Evolutionary conservation across 2,888 invertebrate genomes (phyloP).

Genomic region (Elgonia sp.): DNA sequence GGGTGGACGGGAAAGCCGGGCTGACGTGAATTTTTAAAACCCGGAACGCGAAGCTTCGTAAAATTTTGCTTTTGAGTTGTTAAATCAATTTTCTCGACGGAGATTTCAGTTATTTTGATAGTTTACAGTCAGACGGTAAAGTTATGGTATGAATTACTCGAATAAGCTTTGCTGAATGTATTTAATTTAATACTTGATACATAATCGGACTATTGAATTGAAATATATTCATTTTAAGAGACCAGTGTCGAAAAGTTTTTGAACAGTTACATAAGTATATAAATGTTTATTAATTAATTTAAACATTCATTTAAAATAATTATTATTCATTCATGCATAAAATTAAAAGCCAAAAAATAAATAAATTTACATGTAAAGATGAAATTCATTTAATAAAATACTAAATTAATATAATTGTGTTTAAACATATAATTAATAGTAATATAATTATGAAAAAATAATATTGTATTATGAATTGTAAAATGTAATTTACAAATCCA

Average conservation of each 20-base stretch:
- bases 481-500: too few species aligned
- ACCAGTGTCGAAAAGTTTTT: background rate
- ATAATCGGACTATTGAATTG: constrained; percentile 35
- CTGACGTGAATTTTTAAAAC: constrained; percentile 47
- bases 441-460: background rate
- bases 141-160: constrained; percentile 28
- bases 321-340: too few species aligned
- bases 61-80: constrained; percentile 54
- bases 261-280: background rate
- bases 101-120: constrained; percentile 45
- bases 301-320: too few species aligned
- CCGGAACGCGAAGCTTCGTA: background rate
- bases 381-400: too few species aligned
- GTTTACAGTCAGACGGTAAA: constrained; percentile 27
- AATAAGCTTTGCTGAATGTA: constrained; percentile 22
- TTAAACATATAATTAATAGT: background rate
- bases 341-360: too few species aligned
- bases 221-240: constrained; percentile 1
- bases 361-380: too few species aligned
- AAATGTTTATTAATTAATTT: too few species aligned
- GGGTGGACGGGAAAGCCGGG: background rate
- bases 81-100: constrained; percentile 36
- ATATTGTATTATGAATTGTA: too few species aligned
- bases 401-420: too few species aligned
- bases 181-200: constrained; percentile 52